These are phyloP conservation scores for Podarcis muralis DNA, from an alignment of 2,113 vertebrate species.

Conservation along the genomic window DNA sequence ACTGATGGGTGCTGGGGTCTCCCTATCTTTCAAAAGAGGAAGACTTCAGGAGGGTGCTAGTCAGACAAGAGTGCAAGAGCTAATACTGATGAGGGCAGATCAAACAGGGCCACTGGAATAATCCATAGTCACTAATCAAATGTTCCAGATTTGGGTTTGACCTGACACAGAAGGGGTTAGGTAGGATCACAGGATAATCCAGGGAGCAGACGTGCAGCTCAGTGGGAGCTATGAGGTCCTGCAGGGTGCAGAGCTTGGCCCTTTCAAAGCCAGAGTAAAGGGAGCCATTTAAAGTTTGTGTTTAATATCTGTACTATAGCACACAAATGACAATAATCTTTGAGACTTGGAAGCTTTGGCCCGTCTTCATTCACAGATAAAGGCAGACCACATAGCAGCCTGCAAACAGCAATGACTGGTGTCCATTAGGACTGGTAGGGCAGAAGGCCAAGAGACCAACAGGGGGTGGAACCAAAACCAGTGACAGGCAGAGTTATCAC, in stretches of 20 bases:
- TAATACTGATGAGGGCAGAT: not conserved
- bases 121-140: not conserved
- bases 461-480: no score
- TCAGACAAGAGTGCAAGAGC: not conserved
- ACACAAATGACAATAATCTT: not conserved
- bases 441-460: no score
- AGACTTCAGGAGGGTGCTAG: not conserved
- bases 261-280: not conserved
- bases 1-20: not conserved
- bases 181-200: not conserved
- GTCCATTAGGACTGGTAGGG: no score
- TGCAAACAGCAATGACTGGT: no score
- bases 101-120: not conserved
- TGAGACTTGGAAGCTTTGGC: not conserved
- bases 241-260: not conserved
- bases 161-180: not conserved
- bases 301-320: no score
- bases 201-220: not conserved
- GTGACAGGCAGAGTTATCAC: no score
- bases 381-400: no score
- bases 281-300: not conserved
- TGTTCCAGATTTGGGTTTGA: not conserved
- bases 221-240: not conserved
- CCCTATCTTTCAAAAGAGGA: not conserved
- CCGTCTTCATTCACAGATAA: not conserved